Conservation (phyloP, 2,113 vertebrate species). For the Tragulus kanchil region DNA sequence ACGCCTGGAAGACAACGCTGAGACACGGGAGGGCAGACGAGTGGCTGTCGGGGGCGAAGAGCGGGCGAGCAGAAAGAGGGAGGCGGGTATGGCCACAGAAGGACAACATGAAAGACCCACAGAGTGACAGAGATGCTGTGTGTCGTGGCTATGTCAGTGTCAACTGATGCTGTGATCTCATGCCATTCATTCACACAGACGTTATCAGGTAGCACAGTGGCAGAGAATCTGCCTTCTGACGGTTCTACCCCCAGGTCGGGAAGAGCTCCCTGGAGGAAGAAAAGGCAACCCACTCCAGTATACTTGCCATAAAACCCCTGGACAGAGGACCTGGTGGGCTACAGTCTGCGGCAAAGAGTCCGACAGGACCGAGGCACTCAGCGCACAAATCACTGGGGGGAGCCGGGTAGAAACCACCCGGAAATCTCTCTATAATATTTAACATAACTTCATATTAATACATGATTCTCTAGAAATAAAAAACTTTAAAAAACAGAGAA, state of each 20-base stretch:
- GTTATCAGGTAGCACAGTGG: too few relatives aligned
- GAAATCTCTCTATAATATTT: background rate
- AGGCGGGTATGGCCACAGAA: background rate
- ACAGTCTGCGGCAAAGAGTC: too few relatives aligned
- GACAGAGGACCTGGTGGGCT: too few relatives aligned
- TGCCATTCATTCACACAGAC: background rate
- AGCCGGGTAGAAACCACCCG: background rate
- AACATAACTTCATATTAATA: background rate
- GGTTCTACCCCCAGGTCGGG: too few relatives aligned
- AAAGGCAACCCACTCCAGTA: too few relatives aligned
- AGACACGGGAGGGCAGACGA: background rate
- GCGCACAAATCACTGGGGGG: background rate
- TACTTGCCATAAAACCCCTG: too few relatives aligned
- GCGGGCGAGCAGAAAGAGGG: background rate
- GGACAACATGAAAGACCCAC: background rate
- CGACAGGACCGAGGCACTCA: too few relatives aligned
- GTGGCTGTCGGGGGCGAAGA: background rate
- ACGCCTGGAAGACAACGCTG: background rate
- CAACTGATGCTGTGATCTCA: background rate
- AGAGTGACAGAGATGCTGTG: background rate
- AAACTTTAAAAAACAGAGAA: background rate
- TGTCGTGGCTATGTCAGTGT: background rate
- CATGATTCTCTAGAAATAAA: background rate
- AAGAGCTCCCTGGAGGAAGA: too few relatives aligned
- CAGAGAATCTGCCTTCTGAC: too few relatives aligned